These are phyloP conservation scores for Neolamprologus devosi DNA, from an alignment of 2,113 vertebrate genomes.

Conservation along the genomic window DNA sequence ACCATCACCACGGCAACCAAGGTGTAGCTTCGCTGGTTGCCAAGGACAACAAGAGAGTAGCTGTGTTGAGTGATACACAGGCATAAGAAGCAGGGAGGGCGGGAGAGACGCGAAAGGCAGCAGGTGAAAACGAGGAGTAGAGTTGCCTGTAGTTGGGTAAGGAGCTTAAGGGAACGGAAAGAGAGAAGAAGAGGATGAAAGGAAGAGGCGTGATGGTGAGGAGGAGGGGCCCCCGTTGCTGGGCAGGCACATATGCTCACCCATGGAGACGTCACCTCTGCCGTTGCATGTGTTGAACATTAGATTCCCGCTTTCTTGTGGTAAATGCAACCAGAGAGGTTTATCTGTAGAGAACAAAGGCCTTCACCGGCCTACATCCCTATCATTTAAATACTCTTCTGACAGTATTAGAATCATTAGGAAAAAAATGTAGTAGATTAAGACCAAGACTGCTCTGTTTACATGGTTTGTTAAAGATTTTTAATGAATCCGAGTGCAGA, in stretches of 20 bases:
- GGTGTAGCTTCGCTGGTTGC: conserved; percentile 57
- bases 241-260: not conserved
- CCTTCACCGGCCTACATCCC: not conserved
- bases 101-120: not conserved
- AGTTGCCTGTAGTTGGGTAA: not conserved
- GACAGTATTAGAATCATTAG: not conserved
- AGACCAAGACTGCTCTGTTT: not conserved
- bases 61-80: not conserved
- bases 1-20: conserved; percentile 56
- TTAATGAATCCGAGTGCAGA: not conserved
- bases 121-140: conserved; percentile 32
- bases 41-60: conserved; percentile 27
- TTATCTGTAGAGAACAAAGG: not conserved
- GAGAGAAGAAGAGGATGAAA: not conserved
- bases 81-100: not conserved
- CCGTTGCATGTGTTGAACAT: not conserved
- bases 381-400: not conserved
- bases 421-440: not conserved
- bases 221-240: not conserved
- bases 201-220: not conserved
- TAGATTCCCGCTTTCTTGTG: not conserved
- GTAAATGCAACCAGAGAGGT: not conserved
- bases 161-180: not conserved
- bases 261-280: not conserved
- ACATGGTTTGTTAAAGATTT: not conserved